Base-by-base conservation (phyloP, 2,888 invertebrate genomes). In the Thereva unica region DNA sequence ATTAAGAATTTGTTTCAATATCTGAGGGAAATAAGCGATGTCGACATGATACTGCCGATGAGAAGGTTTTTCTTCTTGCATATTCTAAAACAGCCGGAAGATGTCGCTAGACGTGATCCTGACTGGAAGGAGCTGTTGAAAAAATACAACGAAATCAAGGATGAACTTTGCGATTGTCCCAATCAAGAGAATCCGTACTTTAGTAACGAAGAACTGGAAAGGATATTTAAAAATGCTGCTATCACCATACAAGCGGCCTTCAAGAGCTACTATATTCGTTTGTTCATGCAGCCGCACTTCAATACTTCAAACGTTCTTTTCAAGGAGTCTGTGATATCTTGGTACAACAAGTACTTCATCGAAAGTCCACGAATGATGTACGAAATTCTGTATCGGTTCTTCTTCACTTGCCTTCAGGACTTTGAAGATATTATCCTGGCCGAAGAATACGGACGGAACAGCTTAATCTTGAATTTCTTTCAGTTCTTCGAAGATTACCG, bases 401-500 rank as follows among this genome's bases (percentile, higher is more conserved):
- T 57, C 9, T 10, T 34, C 1, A 44, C 56, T 35, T 35, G 10
- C 10, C 45, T 57, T 23, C 44, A 57, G 35, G 45, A 57, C 35
- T 57, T 57, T 7, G n/a, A 35, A 1, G 37, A 57, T n/a, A 4
- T n/a, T n/a, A 44, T 8, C 35, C 7, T 57, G 5, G 10, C 42
- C 42, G 35, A 34, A 4, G 45, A 52, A 8, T 42, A 59, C 2
- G 10, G 34, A 4, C 3, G 9, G n/a, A 37, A n/a, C 9, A 8
- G 23, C 7, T 38, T 37, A 10, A 7, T 67, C 23, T 59, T 42
- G 6, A 47, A 67, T 9, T 34, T 45, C 8, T 67, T 53, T 37
- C 53, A 67, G 3, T 61, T 67, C 38, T 44, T 41, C 45, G 44
- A 59, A 38, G 66, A 67, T 42, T 67, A 59, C 10, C 42, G 45